Base-by-base conservation (phyloP, 2,888 invertebrate species). In the Lamellibrachia satsuma region DNA sequence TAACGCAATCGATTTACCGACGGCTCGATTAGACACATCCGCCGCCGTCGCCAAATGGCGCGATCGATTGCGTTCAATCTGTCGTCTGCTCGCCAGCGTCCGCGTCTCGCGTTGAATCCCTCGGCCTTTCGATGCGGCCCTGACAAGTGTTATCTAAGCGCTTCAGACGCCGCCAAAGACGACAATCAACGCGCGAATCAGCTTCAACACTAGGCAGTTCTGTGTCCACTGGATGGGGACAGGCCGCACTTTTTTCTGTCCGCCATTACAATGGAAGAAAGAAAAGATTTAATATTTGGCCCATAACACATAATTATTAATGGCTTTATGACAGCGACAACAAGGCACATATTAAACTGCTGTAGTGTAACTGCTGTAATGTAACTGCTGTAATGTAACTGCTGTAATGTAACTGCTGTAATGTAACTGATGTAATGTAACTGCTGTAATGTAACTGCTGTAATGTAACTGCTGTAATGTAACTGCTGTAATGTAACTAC, bases 61-160 rank as follows among this genome's bases (percentile, higher is more conserved):
- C 75, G 75, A 75, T 75, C 75, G 22, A 75, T 75, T 15, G 15
- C 75, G 22, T n/a, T 75, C 75, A n/a, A 15, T n/a, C 22, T 75
- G 75, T 75, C 75, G 75, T 75, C 75, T 75, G 75, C 75, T 75
- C 39, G 75, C 75, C 55, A n/a, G 75, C 39, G 39, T 39, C 39
- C 39, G 75, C 75, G 75, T 22, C 75, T 2, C 2, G 55, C 55
- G 75, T 22, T n/a, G n/a, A 6, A n/a, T 75, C 75, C 75, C 75
- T 75, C 75, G 75, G 75, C 75, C 75, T n/a, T 75, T 75, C 75
- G 22, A 75, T n/a, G 57, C 8, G n/a, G 15, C 75, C 22, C 15
- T 15, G 75, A 75, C 75, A 75, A 75, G n/a, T 75, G 75, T 75
- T 75, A 75, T 75, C 75, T 75, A 75, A 75, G 75, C 75, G 75